These are phyloP conservation scores for Branchinecta sandiegonensis DNA, from an alignment of 2,888 invertebrate genomes.

Conservation along the genomic window DNA sequence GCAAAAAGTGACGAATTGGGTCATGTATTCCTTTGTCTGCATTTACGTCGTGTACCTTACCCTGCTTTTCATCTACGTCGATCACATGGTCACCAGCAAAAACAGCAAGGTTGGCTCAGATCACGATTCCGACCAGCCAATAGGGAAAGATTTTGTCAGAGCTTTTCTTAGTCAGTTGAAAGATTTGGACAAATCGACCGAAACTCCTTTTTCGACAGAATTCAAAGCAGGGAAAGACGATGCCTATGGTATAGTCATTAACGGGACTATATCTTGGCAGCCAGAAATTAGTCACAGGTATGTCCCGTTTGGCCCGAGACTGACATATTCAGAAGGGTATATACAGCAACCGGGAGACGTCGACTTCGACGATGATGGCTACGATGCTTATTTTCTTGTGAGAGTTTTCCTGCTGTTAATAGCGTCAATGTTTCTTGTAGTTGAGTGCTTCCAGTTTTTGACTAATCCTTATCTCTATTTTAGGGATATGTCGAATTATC, in stretches of 20 bases:
- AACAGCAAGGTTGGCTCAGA: not conserved
- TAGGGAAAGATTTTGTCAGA: not conserved
- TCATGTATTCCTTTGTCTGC: constrained; percentile 38
- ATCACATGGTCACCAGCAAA: not conserved
- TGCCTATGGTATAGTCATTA: not conserved
- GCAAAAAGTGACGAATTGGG: constrained; percentile 78
- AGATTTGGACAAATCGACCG: too few species aligned
- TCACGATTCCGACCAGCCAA: not conserved
- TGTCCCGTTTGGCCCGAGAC: too few species aligned
- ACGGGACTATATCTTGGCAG: not conserved
- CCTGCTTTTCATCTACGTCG: not conserved
- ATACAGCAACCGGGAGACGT: too few species aligned
- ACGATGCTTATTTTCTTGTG: not conserved
- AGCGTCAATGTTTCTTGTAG: not conserved
- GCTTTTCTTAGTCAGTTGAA: too few species aligned
- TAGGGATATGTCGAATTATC: not conserved
- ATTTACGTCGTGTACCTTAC: not conserved
- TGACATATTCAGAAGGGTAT: too few species aligned
- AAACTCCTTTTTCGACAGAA: not conserved
- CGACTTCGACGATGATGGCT: not conserved
- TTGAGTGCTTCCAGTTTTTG: constrained; percentile 6
- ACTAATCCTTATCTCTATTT: not conserved
- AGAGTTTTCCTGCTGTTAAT: not conserved
- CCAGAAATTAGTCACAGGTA: too few species aligned
- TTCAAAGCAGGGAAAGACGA: not conserved